Base-by-base conservation (phyloP, 1,140 invertebrate genomes). In the Gonatopus flavifemur region DNA sequence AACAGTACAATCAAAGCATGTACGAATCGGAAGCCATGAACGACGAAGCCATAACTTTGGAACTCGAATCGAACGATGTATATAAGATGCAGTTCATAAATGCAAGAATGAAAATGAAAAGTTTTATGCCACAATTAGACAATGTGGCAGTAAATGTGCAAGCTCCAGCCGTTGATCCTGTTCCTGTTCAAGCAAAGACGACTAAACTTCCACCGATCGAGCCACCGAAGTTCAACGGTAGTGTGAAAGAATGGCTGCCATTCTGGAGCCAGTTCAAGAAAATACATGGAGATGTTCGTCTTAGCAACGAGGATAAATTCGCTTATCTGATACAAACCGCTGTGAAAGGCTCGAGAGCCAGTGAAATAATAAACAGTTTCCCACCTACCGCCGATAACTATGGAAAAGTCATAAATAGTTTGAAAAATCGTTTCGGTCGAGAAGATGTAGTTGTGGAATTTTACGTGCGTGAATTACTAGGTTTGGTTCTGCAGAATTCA, bases 211-310 rank as follows among this genome's bases (percentile, higher is more conserved):
- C 71, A 13, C 67, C 60, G 41, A 52, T 72, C 10, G 61, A 73
- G 40, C 32, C 72, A 2, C 40, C 32, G 24, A 69, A 67, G 20
- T 76, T 73, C 44, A 43, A 49, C 10, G 70, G 72, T 7, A 43
- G 71, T 9, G 30, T 72, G 0, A 62, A 54, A 46, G 63, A 73
- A 1, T 75, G 73, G 72, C 35, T 77, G 7, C 31, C 43, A 3
- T 77, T 74, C 51, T 76, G 70, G 69, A 52, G 55, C 12, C 62
- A 62, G 47, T 75, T 75, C 39, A 59, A 62, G 25, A 64, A 66
- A 21, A 68, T 77, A 12, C 58, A 77, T 48, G 64, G 66, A 30
- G 68, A 74, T 45, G 10, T 19, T n/a, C 40, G 43, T 3, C 28
- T 75, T 0, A 33, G 49, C n/a, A 50, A 45, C 8, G 47, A 53